Evolutionary conservation across 2,797 vertebrate genomes (phyloP).

Genomic region (Anabacerthia variegaticeps): DNA sequence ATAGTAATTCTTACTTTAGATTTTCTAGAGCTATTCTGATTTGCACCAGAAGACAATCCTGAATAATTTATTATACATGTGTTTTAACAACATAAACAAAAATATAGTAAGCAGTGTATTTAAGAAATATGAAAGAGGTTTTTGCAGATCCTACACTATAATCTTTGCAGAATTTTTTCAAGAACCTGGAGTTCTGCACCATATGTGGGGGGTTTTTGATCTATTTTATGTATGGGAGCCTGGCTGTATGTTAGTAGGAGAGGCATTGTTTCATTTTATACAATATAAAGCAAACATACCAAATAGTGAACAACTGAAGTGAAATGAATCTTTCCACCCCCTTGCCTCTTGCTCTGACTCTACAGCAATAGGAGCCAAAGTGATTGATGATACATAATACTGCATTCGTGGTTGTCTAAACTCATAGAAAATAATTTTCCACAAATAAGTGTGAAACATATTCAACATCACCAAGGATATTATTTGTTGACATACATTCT

Average conservation of each 20-base stretch:
- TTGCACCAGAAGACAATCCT: background rate
- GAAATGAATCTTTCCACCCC: background rate
- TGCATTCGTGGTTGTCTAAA: background rate
- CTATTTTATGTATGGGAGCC: background rate
- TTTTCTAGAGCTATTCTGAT: background rate
- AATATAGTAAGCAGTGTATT: background rate
- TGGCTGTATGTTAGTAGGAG: background rate
- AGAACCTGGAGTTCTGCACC: background rate
- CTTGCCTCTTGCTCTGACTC: background rate
- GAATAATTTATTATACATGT: background rate
- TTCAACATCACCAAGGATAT: background rate
- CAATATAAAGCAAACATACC: background rate
- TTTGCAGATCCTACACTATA: background rate
- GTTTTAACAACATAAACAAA: background rate
- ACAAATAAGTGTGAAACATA: background rate
- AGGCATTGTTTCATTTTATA: background rate
- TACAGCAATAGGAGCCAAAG: background rate
- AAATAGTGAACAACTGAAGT: background rate
- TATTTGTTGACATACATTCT: background rate
- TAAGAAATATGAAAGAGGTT: background rate
- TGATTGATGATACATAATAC: background rate
- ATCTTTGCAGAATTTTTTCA: background rate
- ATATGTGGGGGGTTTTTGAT: fast-evolving
- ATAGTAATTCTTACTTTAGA: background rate
- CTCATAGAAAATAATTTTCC: background rate